A percentile compares a stretch with the other conserved stretches of the same genome.
Evolutionary conservation across 2,797 vertebrate species (phyloP).

Genomic region (Galago senegalensis): DNA sequence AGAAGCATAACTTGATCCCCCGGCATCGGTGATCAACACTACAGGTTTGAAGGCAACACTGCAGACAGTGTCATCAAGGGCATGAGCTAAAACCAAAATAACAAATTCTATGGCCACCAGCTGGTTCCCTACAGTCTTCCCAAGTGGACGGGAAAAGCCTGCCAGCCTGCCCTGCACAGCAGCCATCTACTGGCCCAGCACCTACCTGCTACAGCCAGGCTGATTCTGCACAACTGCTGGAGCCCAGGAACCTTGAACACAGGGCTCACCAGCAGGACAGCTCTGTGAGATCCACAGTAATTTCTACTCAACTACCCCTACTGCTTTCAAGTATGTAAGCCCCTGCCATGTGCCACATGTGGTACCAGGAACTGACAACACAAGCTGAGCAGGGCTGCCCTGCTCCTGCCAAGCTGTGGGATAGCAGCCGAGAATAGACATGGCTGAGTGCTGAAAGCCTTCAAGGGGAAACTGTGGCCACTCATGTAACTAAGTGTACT

Average conservation of each 20-base stretch:
- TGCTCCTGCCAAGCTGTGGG: neutral
- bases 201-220: neutral
- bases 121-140: neutral
- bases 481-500: neutral
- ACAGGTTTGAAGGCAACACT: neutral
- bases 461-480: too few relatives aligned
- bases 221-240: neutral
- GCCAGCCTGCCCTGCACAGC: neutral
- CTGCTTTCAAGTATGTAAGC: neutral
- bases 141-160: too few relatives aligned
- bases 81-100: neutral
- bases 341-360: neutral
- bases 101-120: accelerated
- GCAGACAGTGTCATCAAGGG: too few relatives aligned
- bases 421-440: neutral
- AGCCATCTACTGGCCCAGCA: neutral
- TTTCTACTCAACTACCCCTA: neutral
- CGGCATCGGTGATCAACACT: neutral
- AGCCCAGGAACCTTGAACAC: neutral
- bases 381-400: neutral
- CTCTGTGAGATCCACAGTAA: neutral
- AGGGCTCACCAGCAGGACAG: neutral
- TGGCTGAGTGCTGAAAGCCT: neutral
- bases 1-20: neutral
- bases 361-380: neutral